Percentiles rank a stretch among this genome's conserved stretches.
These are phyloP conservation scores for Ovis canadensis DNA, from an alignment of 2,113 vertebrate genomes.

Conservation along the genomic window DNA sequence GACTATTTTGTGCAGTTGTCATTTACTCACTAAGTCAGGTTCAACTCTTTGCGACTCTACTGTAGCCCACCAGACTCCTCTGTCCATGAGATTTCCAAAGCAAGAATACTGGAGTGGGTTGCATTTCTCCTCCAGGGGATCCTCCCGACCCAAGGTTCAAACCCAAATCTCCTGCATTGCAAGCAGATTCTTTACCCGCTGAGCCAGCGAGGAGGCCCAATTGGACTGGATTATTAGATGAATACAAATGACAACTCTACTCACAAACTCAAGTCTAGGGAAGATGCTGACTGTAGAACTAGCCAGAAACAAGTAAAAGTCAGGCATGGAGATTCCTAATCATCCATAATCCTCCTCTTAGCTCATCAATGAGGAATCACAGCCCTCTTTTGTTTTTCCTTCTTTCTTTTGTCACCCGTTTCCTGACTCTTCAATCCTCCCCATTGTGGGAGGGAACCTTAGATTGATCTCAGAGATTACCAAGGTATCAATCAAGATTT, in stretches of 20 bases:
- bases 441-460: neutral
- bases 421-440: constrained; percentile 8
- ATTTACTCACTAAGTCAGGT: neutral
- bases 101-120: neutral
- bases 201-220: neutral
- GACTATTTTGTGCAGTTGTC: neutral
- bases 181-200: neutral
- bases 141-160: neutral
- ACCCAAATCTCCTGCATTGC: neutral
- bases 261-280: neutral
- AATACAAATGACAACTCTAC: neutral
- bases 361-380: neutral
- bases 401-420: neutral
- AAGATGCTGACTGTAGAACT: neutral
- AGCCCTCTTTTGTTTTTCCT: neutral
- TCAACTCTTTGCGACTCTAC: neutral
- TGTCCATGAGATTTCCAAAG: neutral
- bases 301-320: neutral
- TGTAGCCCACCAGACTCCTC: neutral
- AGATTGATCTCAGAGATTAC: constrained; percentile 50
- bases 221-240: neutral
- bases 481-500: constrained; percentile 60
- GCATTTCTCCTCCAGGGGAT: neutral
- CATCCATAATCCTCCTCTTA: neutral
- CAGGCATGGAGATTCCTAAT: neutral